phyloP scores from a whole-genome alignment of 2,113 vertebrate genomes.

The Trematocara macrostoma region DNA sequence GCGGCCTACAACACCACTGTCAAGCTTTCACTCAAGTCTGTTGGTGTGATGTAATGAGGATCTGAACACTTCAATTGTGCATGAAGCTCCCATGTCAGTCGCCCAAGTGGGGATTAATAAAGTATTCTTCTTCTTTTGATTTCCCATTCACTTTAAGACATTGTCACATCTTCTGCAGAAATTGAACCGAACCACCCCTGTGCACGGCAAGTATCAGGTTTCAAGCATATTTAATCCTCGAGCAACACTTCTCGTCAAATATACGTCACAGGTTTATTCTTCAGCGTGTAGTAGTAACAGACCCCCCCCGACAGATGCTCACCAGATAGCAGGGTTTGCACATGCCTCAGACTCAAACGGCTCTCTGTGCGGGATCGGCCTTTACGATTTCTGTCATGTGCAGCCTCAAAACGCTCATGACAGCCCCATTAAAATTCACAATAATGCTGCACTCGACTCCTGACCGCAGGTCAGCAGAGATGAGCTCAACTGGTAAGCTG shows the following conservation, averaged over 20 bases:
- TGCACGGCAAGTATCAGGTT: neutral
- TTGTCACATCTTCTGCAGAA: neutral
- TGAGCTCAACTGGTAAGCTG: constrained; percentile 29
- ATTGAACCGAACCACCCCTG: neutral
- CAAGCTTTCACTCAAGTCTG: neutral
- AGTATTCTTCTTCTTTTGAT: constrained; percentile 2
- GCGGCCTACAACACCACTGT: neutral
- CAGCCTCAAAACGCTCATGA: neutral
- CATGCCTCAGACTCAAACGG: neutral
- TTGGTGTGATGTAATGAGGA: constrained; percentile 3
- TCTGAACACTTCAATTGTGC: neutral
- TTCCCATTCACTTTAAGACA: neutral
- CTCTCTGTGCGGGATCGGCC: neutral
- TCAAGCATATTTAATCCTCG: constrained; percentile 19
- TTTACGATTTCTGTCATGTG: constrained; percentile 3
- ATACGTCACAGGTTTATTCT: constrained; percentile 33
- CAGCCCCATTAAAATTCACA: neutral
- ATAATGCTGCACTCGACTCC: neutral
- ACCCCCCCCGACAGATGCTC: constrained; percentile 30
- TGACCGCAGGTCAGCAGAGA: constrained; percentile 38
- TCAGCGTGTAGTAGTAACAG: constrained; percentile 17
- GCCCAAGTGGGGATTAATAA: neutral
- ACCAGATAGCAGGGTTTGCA: constrained; percentile 18
- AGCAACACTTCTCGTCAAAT: neutral
- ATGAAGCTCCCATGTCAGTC: neutral